Base-by-base conservation (phyloP, 2,888 invertebrate species). In the Macropis europaea region DNA sequence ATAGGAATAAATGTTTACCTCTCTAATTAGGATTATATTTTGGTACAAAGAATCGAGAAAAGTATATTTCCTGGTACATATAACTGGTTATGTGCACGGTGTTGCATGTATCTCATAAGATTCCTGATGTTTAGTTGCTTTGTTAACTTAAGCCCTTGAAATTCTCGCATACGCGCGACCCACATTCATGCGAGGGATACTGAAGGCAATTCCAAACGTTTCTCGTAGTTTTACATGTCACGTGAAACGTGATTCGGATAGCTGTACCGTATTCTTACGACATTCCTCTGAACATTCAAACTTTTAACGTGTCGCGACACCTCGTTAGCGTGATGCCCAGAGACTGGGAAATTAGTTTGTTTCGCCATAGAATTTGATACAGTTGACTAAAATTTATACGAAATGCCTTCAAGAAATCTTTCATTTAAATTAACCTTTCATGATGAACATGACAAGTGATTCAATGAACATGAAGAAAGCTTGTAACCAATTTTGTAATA, bases 81-180 rank as follows among this genome's bases (percentile, higher is more conserved):
- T 45, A 15, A 26, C 47, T 36, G 45, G 38, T 13, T 19, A 19
- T 47, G 19, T 15, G 30, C 13, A 9, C 43, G 24, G 26, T 24
- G 47, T 22, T 7, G 24, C 17, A 7, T 38, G 26, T 30, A 13
- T 11, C 28, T 43, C 9, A 1, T 6, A 48, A 48, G 59, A 60
- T 48, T 60, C 48, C 48, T 48, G 38, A 48, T 24, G 13, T 22
- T 48, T 19, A 38, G 11, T 22, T 7, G 24, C 15, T 48, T 60
- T 40, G 30, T 40, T 40, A 50, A 50, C 34, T 19, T 30, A 3
- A 17, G 2, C 1, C 19, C 22, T 50, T 4, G 22, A 50, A 34
- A 22, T 34, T 50, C n/a, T 50, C 34, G 19, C 48, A 22, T 13
- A 34, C 48, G 3, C n/a, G 34, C 34, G 48, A 30, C 48, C 17